Evolutionary conservation across 2,888 invertebrate species (phyloP).

Genomic region (Chrysotoxum bicinctum): DNA sequence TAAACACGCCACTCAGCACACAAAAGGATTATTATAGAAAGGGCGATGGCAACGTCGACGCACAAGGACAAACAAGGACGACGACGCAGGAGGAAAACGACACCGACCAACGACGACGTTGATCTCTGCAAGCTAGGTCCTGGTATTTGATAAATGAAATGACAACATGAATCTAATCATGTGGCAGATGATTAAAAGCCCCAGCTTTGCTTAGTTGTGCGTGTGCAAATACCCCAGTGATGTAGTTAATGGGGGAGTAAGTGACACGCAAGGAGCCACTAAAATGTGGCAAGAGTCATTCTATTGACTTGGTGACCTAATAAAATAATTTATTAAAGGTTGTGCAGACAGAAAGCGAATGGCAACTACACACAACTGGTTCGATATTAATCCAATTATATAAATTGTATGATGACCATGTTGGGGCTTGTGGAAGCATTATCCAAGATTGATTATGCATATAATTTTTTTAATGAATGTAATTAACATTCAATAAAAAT

Average conservation of each 20-base stretch:
- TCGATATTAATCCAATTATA: not conserved
- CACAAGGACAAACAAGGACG: not conserved
- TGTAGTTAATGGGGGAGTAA: slow-evolving; percentile 16
- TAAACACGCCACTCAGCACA: not conserved
- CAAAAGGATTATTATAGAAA: not conserved
- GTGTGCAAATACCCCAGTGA: slow-evolving; percentile 2
- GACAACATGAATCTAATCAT: slow-evolving; percentile 54
- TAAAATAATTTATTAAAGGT: not conserved
- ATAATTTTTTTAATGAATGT: no score
- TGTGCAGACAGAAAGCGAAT: not conserved
- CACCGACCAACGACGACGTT: no score
- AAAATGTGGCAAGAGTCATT: slow-evolving; percentile 1
- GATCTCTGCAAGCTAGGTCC: not conserved
- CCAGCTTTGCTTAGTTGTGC: slow-evolving; percentile 5
- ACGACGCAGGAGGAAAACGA: not conserved
- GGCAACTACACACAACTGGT: not conserved
- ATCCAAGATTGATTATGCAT: no score
- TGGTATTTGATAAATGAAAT: slow-evolving; percentile 46
- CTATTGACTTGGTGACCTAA: slow-evolving; percentile 9
- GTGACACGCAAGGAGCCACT: slow-evolving; percentile 11
- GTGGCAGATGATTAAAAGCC: slow-evolving; percentile 14
- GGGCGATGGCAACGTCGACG: not conserved
- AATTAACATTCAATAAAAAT: no score
- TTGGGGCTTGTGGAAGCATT: no score
- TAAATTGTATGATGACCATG: not conserved